Evolutionary conservation across 2,113 vertebrate species (phyloP).

Genomic region (Podocnemis expansa): DNA sequence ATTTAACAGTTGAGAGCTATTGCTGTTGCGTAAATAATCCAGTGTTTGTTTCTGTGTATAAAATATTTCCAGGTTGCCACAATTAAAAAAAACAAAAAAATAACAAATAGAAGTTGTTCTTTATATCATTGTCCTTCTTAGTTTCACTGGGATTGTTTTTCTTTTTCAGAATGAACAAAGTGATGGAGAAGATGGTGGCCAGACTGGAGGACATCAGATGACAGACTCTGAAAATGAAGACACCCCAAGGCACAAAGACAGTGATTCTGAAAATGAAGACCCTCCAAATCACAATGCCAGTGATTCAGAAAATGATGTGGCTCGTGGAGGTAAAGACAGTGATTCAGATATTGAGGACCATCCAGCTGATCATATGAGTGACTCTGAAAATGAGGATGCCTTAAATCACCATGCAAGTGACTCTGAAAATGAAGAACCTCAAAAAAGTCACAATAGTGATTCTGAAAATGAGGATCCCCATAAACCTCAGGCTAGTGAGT

Average conservation of each 20-base stretch:
- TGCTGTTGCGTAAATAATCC: not conserved
- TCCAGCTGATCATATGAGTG: conserved; percentile 65
- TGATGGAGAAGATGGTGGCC: conserved; percentile 80
- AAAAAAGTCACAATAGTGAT: conserved; percentile 77
- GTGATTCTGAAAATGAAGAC: conserved; percentile 77
- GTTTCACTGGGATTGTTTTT: conserved; percentile 47
- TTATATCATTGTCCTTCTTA: not conserved
- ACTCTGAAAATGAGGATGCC: conserved; percentile 77
- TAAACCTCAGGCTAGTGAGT: conserved; percentile 67
- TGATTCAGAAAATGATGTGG: conserved; percentile 81
- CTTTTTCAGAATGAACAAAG: conserved; percentile 86
- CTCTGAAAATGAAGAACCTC: conserved; percentile 79
- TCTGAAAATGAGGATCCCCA: conserved; percentile 77
- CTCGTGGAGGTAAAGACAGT: conserved; percentile 79
- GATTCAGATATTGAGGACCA: conserved; percentile 78
- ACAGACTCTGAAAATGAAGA: conserved; percentile 81
- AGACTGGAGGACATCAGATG: conserved; percentile 43
- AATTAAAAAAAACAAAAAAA: not conserved
- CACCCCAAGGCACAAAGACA: conserved; percentile 63
- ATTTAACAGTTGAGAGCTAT: not conserved
- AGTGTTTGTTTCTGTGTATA: not conserved
- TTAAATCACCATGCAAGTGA: conserved; percentile 78
- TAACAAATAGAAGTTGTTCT: not conserved
- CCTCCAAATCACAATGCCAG: conserved; percentile 68
- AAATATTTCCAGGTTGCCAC: not conserved